Conservation (phyloP, 23 tunicate species). For the Styela clava region DNA sequence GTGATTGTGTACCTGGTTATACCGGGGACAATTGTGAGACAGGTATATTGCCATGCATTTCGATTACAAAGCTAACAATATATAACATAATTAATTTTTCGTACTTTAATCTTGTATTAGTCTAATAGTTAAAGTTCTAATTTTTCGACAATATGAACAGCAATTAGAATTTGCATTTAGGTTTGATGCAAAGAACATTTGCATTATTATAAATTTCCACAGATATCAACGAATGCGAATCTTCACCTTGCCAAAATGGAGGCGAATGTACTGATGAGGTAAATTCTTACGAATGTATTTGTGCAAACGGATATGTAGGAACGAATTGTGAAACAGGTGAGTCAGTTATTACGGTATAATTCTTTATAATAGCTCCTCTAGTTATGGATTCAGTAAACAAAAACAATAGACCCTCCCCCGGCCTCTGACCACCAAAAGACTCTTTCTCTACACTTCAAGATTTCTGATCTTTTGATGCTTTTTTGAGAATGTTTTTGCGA, state of each 20-base stretch:
- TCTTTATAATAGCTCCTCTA: neutral
- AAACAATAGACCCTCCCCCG: neutral
- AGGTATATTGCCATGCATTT: slow-evolving; percentile 35
- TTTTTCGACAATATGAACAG: no score
- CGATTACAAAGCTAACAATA: neutral
- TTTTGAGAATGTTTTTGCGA: no score
- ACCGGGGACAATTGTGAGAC: slow-evolving; percentile 74
- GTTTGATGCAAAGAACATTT: no score
- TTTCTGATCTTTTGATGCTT: neutral
- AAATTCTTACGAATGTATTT: slow-evolving; percentile 16
- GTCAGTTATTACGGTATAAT: neutral
- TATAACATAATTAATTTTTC: no score
- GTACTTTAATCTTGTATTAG: no score
- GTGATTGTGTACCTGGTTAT: slow-evolving; percentile 59
- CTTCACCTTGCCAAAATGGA: slow-evolving; percentile 49
- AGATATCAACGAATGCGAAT: slow-evolving; percentile 55
- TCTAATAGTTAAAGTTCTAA: no score
- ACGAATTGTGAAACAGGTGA: slow-evolving; percentile 33
- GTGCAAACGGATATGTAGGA: slow-evolving; percentile 29
- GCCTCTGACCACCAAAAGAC: neutral
- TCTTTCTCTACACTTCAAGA: neutral
- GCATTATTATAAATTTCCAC: no score
- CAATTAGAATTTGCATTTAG: no score
- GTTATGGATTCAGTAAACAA: neutral
- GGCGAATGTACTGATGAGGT: slow-evolving; percentile 32